Evolutionary conservation across 2,113 vertebrate genomes (phyloP).

Genomic region (Hippopotamus amphibius): DNA sequence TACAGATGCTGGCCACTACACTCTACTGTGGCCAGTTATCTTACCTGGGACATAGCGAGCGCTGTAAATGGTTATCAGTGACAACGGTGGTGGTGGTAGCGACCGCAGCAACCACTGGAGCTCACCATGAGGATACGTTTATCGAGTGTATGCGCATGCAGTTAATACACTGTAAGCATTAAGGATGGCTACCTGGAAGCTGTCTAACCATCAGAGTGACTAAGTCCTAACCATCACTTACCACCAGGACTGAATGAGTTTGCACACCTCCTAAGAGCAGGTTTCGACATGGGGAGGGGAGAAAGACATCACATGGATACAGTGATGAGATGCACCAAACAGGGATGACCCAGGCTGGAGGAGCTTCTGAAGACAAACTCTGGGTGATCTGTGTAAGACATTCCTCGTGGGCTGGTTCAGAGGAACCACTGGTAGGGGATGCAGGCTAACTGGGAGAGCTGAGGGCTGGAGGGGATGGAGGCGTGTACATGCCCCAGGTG

Average conservation of each 20-base stretch:
- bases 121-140: background rate
- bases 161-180: background rate
- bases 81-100: background rate
- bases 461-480: background rate
- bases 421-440: background rate
- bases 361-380: background rate
- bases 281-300: background rate
- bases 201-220: background rate
- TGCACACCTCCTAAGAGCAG: background rate
- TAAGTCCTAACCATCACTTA: background rate
- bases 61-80: background rate
- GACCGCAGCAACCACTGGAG: too few relatives aligned
- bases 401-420: background rate
- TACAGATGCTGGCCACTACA: background rate
- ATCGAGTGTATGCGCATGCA: background rate
- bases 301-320: background rate
- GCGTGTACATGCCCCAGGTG: background rate
- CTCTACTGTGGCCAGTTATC: background rate
- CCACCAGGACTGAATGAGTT: background rate
- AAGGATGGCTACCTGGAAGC: background rate
- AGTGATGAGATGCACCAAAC: background rate
- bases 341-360: background rate
- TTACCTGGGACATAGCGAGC: background rate
- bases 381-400: background rate
- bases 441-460: background rate